These are phyloP conservation scores for Ivindomyrus marchei DNA, from an alignment of 2,113 vertebrate genomes.

Conservation along the genomic window DNA sequence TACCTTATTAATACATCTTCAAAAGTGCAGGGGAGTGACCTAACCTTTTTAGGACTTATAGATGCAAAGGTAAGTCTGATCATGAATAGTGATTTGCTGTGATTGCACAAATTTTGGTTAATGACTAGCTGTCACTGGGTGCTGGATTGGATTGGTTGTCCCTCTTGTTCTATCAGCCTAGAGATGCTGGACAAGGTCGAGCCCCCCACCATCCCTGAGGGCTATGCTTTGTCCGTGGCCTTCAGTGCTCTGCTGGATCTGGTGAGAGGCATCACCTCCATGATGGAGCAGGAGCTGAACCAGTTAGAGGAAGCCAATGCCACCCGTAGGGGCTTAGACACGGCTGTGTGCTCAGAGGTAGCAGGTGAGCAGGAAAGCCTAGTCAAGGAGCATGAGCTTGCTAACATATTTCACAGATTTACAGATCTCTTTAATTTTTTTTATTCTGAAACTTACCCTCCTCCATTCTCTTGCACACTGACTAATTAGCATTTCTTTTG, in stretches of 20 bases:
- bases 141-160: neutral
- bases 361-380: conserved; percentile 39
- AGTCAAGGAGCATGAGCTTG: conserved; percentile 65
- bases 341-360: conserved; percentile 47
- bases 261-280: conserved; percentile 88
- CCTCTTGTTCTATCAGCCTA: conserved; percentile 57
- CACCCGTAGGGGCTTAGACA: conserved; percentile 43
- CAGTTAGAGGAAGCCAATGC: neutral
- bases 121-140: neutral
- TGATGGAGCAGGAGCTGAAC: conserved; percentile 87
- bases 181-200: conserved; percentile 99
- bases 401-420: conserved; percentile 48
- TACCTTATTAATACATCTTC: neutral
- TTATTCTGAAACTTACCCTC: neutral
- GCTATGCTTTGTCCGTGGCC: conserved; percentile 97
- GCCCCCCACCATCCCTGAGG: conserved; percentile 92
- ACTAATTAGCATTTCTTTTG: neutral
- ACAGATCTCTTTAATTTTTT: neutral
- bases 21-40: neutral
- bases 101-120: neutral
- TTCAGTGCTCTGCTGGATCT: conserved; percentile 96
- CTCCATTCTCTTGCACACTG: neutral
- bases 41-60: neutral
- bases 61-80: neutral
- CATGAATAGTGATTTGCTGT: neutral